These are phyloP conservation scores for Lathamus discolor DNA, from an alignment of 2,113 vertebrate genomes.

Conservation along the genomic window DNA sequence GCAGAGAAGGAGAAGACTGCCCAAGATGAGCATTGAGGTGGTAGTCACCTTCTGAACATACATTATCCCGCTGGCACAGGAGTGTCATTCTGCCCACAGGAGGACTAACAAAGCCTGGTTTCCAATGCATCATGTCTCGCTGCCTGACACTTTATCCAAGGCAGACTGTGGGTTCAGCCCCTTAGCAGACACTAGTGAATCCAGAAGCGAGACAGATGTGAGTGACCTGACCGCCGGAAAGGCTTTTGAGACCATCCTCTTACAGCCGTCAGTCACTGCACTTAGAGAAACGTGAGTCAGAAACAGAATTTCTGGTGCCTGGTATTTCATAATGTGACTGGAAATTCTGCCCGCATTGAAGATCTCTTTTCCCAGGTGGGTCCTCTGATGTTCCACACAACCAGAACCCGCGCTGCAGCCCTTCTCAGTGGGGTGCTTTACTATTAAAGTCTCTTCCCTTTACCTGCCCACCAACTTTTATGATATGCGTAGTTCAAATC, in stretches of 20 bases:
- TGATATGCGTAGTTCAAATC: not conserved
- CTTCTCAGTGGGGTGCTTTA: not conserved
- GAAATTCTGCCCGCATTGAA: not conserved
- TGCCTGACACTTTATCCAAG: not conserved
- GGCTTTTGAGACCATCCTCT: not conserved
- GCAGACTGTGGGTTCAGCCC: not conserved
- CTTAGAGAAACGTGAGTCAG: not conserved
- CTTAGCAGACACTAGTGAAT: not conserved
- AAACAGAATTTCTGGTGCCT: not conserved
- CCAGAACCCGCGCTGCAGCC: not conserved
- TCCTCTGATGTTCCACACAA: not conserved
- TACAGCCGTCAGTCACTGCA: not conserved
- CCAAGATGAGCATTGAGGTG: not conserved
- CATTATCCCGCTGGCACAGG: not conserved
- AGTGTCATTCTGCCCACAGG: not conserved
- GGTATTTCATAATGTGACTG: not conserved
- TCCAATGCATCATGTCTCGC: accelerated
- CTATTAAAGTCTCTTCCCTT: not conserved
- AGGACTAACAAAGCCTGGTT: not conserved
- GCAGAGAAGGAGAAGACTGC: not conserved
- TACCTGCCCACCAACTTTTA: not conserved
- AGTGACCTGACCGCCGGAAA: not conserved
- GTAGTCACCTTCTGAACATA: not conserved
- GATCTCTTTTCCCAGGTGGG: not conserved
- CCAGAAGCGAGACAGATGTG: not conserved